Percentiles rank a stretch among this genome's conserved stretches.
phyloP scores from a whole-genome alignment of 2,797 vertebrate species.

The Acrossocheilus wenchowensis region DNA sequence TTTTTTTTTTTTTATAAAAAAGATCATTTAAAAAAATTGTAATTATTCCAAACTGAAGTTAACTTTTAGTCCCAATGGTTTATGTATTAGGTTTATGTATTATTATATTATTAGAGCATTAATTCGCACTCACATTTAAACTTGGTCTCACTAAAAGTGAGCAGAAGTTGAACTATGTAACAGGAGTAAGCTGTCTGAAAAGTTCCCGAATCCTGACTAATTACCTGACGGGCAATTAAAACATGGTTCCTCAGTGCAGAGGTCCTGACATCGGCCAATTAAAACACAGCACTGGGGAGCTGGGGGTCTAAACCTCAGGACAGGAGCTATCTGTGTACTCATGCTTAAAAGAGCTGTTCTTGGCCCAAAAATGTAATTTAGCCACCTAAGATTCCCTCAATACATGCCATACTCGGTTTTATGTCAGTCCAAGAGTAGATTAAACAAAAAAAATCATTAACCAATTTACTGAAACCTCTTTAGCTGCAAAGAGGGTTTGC shows the following conservation, averaged over 20 bases:
- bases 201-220: conserved; percentile 29
- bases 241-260: conserved; percentile 19
- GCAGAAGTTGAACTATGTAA: conserved; percentile 34
- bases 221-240: conserved; percentile 46
- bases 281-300: conserved; percentile 39
- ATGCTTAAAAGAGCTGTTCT: background rate
- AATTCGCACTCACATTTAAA: conserved; percentile 13
- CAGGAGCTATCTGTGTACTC: conserved; percentile 12
- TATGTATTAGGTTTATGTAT: background rate
- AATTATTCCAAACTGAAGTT: background rate
- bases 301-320: conserved; percentile 4
- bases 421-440: background rate
- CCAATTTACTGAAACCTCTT: conserved; percentile 10
- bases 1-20: no score
- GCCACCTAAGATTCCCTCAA: background rate
- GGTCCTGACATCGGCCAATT: conserved; percentile 44
- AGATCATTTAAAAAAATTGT: no score
- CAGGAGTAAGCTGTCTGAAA: conserved; percentile 14
- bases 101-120: background rate
- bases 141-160: background rate
- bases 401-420: background rate
- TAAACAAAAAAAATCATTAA: background rate
- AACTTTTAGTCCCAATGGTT: background rate
- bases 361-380: background rate
- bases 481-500: background rate